Evolutionary conservation across 2,888 invertebrate genomes (phyloP).

Genomic region (Pseudolycoriella hygida): DNA sequence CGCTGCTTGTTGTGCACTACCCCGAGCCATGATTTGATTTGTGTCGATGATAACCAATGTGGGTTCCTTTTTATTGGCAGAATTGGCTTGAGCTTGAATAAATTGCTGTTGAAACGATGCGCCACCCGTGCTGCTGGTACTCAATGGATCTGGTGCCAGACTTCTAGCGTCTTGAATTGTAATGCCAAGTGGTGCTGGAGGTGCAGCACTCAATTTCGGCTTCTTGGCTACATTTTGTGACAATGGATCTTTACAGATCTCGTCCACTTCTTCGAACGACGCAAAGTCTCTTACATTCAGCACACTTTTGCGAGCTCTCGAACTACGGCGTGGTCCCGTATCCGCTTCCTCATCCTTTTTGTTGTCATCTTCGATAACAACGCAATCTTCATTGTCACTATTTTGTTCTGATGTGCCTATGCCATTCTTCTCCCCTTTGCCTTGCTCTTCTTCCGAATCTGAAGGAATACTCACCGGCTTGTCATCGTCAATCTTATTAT

Average conservation of each 20-base stretch:
- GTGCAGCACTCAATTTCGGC: background rate
- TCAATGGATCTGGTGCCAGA: conserved; percentile 11
- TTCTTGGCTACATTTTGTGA: conserved; percentile 25
- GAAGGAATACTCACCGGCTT: conserved; percentile 31
- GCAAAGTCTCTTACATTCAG: conserved; percentile 19
- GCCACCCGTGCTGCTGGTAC: background rate
- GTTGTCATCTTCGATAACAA: conserved; percentile 34
- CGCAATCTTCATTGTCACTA: conserved; percentile 33
- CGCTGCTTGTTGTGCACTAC: conserved; percentile 13
- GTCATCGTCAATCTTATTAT: conserved; percentile 3
- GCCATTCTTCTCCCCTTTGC: background rate
- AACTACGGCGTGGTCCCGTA: conserved; percentile 12
- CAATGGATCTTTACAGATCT: conserved; percentile 37
- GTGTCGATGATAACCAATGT: conserved; percentile 65
- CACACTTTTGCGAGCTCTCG: conserved; percentile 28
- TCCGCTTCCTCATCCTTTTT: conserved; percentile 27
- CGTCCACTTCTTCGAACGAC: conserved; percentile 28
- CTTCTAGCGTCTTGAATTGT: conserved; percentile 28
- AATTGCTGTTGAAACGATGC: conserved; percentile 9
- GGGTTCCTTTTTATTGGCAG: conserved; percentile 45
- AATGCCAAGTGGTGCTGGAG: conserved; percentile 11
- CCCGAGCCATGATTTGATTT: conserved; percentile 39
- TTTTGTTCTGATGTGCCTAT: conserved; percentile 27
- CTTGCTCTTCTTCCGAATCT: conserved; percentile 11
- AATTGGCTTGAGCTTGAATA: conserved; percentile 7